These are phyloP conservation scores for Spodoptera picta DNA, from an alignment of 2,888 invertebrate species.

Conservation along the genomic window DNA sequence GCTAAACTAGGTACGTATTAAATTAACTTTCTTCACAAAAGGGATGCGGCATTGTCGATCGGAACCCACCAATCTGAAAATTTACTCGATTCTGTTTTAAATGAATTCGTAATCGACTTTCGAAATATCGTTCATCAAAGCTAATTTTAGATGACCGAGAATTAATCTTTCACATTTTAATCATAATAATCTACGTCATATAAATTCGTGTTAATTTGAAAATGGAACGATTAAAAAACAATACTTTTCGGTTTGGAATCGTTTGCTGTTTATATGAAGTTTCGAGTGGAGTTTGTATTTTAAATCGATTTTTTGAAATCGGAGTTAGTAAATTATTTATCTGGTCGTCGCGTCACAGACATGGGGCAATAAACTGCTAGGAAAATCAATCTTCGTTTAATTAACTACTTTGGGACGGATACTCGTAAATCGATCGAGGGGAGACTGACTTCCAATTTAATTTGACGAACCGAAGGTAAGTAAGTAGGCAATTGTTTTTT, in stretches of 20 bases:
- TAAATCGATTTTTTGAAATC: slow-evolving; percentile 14
- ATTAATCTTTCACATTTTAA: not conserved
- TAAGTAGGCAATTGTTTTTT: slow-evolving; percentile 43
- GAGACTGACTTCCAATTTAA: slow-evolving; percentile 52
- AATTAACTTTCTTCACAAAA: slow-evolving; percentile 55
- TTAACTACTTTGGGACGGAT: slow-evolving; percentile 57
- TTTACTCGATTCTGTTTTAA: slow-evolving; percentile 43
- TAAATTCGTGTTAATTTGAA: not conserved
- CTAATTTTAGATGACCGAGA: not conserved
- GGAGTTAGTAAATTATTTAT: slow-evolving; percentile 42
- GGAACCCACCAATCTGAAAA: slow-evolving; percentile 17
- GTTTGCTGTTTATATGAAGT: slow-evolving; percentile 23
- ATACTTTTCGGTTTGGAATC: slow-evolving; percentile 1
- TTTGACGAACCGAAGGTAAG: slow-evolving; percentile 48
- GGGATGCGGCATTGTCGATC: slow-evolving; percentile 45
- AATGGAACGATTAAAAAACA: not conserved
- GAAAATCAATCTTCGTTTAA: slow-evolving; percentile 62
- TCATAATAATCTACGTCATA: not conserved
- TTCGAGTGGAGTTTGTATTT: slow-evolving; percentile 9
- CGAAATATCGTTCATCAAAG: slow-evolving; percentile 2
- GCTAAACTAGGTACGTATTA: slow-evolving; percentile 54
- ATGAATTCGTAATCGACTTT: slow-evolving; percentile 38
- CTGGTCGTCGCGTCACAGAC: slow-evolving; percentile 45
- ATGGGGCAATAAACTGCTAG: slow-evolving; percentile 55
- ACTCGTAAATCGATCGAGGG: slow-evolving; percentile 53